Evolutionary conservation across 2,113 vertebrate species (phyloP).

Genomic region (Oreotrochilus melanogaster): DNA sequence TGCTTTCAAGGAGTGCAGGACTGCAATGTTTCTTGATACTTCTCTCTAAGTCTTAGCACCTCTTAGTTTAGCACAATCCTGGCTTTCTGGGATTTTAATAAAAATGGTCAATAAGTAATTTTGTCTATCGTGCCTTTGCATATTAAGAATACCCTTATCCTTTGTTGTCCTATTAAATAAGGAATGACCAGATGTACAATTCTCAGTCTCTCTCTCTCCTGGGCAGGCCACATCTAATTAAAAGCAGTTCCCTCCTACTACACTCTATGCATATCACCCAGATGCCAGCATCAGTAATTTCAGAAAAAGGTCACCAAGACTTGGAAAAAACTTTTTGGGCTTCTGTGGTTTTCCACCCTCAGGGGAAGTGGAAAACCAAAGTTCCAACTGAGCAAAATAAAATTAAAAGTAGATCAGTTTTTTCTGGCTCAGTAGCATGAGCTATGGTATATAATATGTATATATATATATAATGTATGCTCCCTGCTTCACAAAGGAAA

Average conservation of each 20-base stretch:
- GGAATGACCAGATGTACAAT: constrained; percentile 70
- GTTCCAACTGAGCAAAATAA: constrained; percentile 46
- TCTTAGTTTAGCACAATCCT: background rate
- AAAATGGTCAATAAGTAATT: constrained; percentile 33
- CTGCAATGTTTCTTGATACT: background rate
- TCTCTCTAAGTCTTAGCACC: background rate
- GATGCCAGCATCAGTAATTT: constrained; percentile 73
- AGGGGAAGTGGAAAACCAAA: constrained; percentile 32
- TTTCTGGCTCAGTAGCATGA: background rate
- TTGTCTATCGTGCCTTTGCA: background rate
- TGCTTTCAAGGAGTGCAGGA: background rate
- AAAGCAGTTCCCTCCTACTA: constrained; percentile 69
- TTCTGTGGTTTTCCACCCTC: background rate
- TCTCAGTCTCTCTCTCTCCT: constrained; percentile 29
- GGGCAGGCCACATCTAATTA: constrained; percentile 69
- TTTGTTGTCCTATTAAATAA: constrained; percentile 57
- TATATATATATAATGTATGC: constrained; percentile 33
- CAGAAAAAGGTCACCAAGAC: constrained; percentile 64
- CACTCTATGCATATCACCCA: constrained; percentile 54
- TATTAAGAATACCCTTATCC: constrained; percentile 9
- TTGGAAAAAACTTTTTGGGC: constrained; percentile 53
- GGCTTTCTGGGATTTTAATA: constrained; percentile 5
- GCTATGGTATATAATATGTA: constrained; percentile 16
- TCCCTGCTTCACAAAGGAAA: constrained; percentile 50
- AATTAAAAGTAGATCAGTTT: constrained; percentile 54